Conservation (phyloP, 2,888 invertebrate species). For the Tridacna crocea region DNA sequence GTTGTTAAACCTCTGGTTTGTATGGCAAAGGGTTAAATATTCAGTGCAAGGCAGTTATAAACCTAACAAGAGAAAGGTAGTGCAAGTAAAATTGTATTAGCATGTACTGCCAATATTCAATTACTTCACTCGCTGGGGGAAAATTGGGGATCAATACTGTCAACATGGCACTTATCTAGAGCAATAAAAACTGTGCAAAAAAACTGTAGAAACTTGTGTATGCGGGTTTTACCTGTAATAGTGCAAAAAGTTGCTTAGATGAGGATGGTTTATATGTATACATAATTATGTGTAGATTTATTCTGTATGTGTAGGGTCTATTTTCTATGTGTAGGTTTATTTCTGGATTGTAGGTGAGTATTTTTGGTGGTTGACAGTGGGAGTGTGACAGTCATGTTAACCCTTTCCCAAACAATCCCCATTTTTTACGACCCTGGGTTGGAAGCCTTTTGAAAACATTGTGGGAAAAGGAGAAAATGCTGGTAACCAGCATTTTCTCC, state of each 20-base stretch:
- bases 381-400: too few species aligned
- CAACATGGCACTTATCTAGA: background rate
- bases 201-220: background rate
- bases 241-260: background rate
- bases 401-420: too few species aligned
- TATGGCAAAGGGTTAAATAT: background rate
- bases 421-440: too few species aligned
- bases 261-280: too few species aligned
- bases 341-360: too few species aligned
- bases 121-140: constrained; percentile 1
- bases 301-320: too few species aligned
- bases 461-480: constrained; percentile 5
- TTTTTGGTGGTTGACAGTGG: too few species aligned
- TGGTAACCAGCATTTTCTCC: background rate
- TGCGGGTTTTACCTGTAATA: background rate
- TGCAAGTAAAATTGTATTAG: constrained; percentile 26
- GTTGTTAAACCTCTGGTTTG: too few species aligned
- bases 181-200: background rate
- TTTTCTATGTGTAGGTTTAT: too few species aligned
- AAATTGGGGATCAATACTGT: constrained; percentile 15
- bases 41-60: background rate
- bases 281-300: too few species aligned
- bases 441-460: background rate
- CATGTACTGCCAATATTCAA: constrained; percentile 24
- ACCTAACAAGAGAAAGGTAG: background rate